Evolutionary conservation across 2,797 vertebrate genomes (phyloP).

Genomic region (Rhinophrynus dorsalis): DNA sequence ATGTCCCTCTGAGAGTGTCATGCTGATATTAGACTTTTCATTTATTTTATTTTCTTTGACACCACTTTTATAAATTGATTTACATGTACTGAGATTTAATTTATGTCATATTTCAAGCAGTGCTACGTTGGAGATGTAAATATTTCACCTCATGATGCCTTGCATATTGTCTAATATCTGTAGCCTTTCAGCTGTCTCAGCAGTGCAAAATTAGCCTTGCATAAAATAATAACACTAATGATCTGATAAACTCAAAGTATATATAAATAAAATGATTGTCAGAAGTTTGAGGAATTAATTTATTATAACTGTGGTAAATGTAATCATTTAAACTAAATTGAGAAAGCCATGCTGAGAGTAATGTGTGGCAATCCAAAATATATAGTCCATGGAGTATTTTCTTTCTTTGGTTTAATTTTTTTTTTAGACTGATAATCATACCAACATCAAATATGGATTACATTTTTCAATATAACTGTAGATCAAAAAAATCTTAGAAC

Average conservation of each 20-base stretch:
- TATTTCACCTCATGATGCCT: constrained; percentile 13
- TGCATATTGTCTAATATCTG: constrained; percentile 20
- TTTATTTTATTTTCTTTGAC: constrained; percentile 42
- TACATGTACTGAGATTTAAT: constrained; percentile 35
- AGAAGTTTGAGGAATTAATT: constrained; percentile 28
- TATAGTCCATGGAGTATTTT: constrained; percentile 17
- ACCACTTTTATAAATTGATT: constrained; percentile 39
- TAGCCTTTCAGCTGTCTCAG: constrained; percentile 40
- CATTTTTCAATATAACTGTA: constrained; percentile 4
- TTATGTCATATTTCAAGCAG: constrained; percentile 40
- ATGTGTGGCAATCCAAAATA: constrained; percentile 21
- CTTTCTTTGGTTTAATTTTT: constrained; percentile 14
- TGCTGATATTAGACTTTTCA: constrained; percentile 23
- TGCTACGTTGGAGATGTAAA: constrained; percentile 40
- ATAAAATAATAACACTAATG: constrained; percentile 45
- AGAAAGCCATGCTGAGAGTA: constrained; percentile 25
- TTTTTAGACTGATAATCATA: constrained; percentile 20
- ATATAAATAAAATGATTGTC: constrained; percentile 27
- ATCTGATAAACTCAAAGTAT: constrained; percentile 36
- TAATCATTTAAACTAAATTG: constrained; percentile 37
- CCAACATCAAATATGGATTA: constrained; percentile 2
- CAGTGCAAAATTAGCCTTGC: constrained; percentile 42
- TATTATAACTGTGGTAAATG: constrained; percentile 26
- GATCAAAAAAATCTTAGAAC: constrained; percentile 39
- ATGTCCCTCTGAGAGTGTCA: constrained; percentile 6